phyloP scores from a whole-genome alignment of 2,113 vertebrate genomes.

The Pica pica region DNA sequence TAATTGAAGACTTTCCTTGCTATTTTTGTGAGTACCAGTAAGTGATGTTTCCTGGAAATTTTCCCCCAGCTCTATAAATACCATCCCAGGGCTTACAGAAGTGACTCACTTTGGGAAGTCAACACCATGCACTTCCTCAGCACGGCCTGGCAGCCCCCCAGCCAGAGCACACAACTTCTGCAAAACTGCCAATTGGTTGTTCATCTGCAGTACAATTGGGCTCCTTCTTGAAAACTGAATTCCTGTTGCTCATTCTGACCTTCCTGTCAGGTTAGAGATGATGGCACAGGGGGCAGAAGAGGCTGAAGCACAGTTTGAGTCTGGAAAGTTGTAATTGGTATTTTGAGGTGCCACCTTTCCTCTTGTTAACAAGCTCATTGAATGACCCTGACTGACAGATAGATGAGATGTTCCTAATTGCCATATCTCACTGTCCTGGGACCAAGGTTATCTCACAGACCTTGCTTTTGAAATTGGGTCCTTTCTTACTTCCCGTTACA shows the following conservation, averaged over 20 bases:
- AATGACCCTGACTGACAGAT: neutral
- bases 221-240: constrained; percentile 43
- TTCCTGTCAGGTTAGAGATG: neutral
- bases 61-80: constrained; percentile 75
- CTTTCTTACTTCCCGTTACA: neutral
- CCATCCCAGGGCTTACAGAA: constrained; percentile 40
- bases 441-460: neutral
- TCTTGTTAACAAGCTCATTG: neutral
- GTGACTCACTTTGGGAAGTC: constrained; percentile 79
- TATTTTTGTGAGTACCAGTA: constrained; percentile 75
- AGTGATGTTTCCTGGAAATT: constrained; percentile 80
- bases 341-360: neutral
- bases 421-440: neutral
- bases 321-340: neutral
- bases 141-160: constrained; percentile 35
- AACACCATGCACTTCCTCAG: constrained; percentile 67
- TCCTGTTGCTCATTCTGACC: constrained; percentile 2
- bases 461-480: neutral
- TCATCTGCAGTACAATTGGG: constrained; percentile 14
- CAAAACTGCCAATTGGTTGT: constrained; percentile 45
- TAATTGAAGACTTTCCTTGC: constrained; percentile 61
- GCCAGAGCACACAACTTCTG: constrained; percentile 68
- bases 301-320: neutral
- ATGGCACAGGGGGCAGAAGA: neutral
- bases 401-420: neutral